A percentile compares a stretch with the other conserved stretches of the same genome.
phyloP scores from a whole-genome alignment of 2,888 invertebrate species.

The Rosalia funebris region DNA sequence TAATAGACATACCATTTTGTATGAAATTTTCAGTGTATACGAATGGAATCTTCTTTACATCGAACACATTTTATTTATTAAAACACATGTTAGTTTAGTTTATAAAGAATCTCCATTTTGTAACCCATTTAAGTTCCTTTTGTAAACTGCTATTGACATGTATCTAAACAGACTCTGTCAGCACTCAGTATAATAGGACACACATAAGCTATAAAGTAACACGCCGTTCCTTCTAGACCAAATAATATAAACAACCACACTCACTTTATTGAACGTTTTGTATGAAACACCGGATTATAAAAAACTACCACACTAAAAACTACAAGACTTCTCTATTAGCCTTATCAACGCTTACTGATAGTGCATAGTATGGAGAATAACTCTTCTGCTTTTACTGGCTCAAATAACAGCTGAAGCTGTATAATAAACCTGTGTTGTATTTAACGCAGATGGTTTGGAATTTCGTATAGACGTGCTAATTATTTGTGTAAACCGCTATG shows the following conservation, averaged over 20 bases:
- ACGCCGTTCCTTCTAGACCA: conserved; percentile 48
- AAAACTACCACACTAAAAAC: conserved; percentile 20
- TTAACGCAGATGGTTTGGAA: conserved; percentile 59
- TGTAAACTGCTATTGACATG: conserved; percentile 47
- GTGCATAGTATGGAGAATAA: conserved; percentile 43
- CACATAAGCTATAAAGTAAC: conserved; percentile 40
- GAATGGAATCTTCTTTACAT: conserved; percentile 31
- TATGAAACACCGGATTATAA: conserved; percentile 12
- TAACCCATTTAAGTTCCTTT: conserved; percentile 41
- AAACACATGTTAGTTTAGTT: conserved; percentile 43
- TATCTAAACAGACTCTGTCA: conserved; percentile 45
- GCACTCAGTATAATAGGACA: conserved; percentile 36
- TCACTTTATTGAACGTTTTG: conserved; percentile 9
- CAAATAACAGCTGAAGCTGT: conserved; percentile 53
- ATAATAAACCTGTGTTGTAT: conserved; percentile 50
- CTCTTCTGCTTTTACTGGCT: conserved; percentile 38
- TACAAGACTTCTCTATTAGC: conserved; percentile 42
- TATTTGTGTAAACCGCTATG: conserved; percentile 56
- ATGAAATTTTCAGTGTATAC: conserved; percentile 24
- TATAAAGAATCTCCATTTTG: conserved; percentile 43
- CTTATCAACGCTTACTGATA: conserved; percentile 54
- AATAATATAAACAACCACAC: conserved; percentile 9
- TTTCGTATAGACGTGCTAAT: conserved; percentile 64
- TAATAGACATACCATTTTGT: conserved; percentile 38
- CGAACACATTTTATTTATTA: conserved; percentile 43